A percentile compares a stretch with the other conserved stretches of the same genome.
Evolutionary conservation across 1,140 invertebrate genomes (phyloP).

Genomic region (Anoplophora glabripennis): DNA sequence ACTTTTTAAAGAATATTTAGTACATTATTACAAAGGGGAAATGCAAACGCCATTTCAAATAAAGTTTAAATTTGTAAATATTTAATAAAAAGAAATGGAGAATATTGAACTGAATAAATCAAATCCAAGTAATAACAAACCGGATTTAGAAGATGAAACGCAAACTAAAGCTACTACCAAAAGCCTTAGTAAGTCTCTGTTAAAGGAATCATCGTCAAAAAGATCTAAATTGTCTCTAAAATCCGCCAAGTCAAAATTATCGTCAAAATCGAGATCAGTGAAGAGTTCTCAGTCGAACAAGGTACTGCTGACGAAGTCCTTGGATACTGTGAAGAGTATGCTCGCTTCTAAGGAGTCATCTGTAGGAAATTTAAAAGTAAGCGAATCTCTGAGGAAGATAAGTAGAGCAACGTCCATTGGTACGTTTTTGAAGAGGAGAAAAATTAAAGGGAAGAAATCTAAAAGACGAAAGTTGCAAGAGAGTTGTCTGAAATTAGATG

Average conservation of each 20-base stretch:
- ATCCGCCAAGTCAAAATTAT: conserved; percentile 5
- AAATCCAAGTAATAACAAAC: no score
- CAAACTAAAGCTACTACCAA: no score
- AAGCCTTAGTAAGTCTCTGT: no score
- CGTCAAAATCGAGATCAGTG: neutral
- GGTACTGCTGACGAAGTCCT: conserved; percentile 6
- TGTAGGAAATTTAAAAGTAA: neutral
- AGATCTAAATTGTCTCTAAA: neutral
- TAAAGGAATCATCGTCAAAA: no score
- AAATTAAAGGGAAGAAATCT: neutral
- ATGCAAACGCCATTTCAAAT: no score
- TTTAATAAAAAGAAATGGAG: no score
- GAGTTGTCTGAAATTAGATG: neutral
- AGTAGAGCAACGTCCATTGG: neutral
- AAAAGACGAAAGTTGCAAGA: no score
- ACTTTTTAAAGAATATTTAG: no score
- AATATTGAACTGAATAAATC: no score
- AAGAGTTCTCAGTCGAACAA: neutral
- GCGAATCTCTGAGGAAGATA: neutral
- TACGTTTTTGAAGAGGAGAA: conserved; percentile 16
- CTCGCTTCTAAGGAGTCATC: neutral
- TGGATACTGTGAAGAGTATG: conserved; percentile 13
- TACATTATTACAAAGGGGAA: no score
- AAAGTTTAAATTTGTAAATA: no score
- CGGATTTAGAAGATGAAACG: no score